A percentile compares a stretch with the other conserved stretches of the same genome.
Evolutionary conservation across 53 echinoderm and acorn worm species (phyloP).

Genomic region (Paracentrotus lividus): DNA sequence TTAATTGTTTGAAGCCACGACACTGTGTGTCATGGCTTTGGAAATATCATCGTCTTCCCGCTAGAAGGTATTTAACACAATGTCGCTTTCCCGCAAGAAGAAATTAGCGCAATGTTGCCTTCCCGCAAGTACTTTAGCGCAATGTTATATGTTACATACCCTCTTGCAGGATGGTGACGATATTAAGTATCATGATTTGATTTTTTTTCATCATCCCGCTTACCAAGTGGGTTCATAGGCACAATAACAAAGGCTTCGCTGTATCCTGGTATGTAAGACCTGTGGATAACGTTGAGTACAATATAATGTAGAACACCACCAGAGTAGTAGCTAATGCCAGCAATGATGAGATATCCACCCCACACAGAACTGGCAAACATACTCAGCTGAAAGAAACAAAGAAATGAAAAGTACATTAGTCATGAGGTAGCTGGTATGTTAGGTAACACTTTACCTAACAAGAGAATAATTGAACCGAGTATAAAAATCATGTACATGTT

Average conservation of each 20-base stretch:
- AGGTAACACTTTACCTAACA: neutral
- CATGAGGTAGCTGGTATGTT: neutral
- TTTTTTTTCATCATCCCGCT: slow-evolving; percentile 11
- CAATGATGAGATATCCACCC: slow-evolving; percentile 86
- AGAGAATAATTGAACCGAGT: neutral
- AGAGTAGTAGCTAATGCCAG: slow-evolving; percentile 82
- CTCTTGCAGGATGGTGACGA: too few species aligned
- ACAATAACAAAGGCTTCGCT: slow-evolving; percentile 74
- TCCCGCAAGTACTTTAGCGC: too few species aligned
- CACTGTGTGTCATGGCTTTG: too few species aligned
- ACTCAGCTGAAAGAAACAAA: slow-evolving; percentile 77
- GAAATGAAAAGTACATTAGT: neutral
- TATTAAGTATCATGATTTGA: too few species aligned
- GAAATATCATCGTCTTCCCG: too few species aligned
- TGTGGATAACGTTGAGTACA: slow-evolving; percentile 81
- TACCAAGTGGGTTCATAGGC: slow-evolving; percentile 81
- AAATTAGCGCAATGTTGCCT: too few species aligned
- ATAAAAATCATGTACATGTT: too few species aligned
- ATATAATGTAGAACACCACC: slow-evolving; percentile 86
- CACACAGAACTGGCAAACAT: slow-evolving; percentile 78
- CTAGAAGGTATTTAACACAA: too few species aligned
- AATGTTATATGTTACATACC: too few species aligned
- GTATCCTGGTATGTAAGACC: slow-evolving; percentile 74
- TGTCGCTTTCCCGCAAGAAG: too few species aligned
- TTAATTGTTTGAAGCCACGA: too few species aligned